Percentiles rank a stretch among this genome's conserved stretches.
These are phyloP conservation scores for Harpagoxenus sublaevis DNA, from an alignment of 2,888 invertebrate species.

Conservation along the genomic window DNA sequence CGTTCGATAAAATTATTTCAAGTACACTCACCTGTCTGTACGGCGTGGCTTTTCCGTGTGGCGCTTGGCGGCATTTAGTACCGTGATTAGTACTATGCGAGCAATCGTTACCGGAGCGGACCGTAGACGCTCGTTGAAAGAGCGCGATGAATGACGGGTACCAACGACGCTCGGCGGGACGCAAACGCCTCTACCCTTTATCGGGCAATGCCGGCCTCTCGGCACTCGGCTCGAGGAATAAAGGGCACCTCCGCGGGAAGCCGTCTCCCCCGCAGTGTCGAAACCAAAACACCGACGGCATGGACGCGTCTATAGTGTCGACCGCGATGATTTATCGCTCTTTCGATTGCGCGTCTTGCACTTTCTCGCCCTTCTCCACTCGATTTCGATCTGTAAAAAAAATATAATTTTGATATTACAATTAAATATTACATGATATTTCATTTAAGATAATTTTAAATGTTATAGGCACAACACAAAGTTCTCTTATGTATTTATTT, in stretches of 20 bases:
- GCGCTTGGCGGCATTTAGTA: slow-evolving; percentile 27
- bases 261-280: slow-evolving; percentile 81
- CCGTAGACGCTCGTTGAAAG: slow-evolving; percentile 37
- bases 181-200: slow-evolving; percentile 62
- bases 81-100: slow-evolving; percentile 28
- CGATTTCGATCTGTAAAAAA: neutral
- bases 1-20: neutral
- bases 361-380: neutral
- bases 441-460: neutral
- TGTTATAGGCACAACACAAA: neutral
- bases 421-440: neutral
- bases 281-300: slow-evolving; percentile 81
- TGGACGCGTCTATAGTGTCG: slow-evolving; percentile 72
- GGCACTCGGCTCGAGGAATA: slow-evolving; percentile 48
- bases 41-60: neutral
- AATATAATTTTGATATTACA: neutral
- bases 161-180: slow-evolving; percentile 51
- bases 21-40: slow-evolving; percentile 18
- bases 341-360: slow-evolving; percentile 28
- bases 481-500: neutral
- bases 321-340: slow-evolving; percentile 81
- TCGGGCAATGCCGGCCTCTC: slow-evolving; percentile 49
- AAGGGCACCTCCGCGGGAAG: slow-evolving; percentile 75
- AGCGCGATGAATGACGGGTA: slow-evolving; percentile 47
- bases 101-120: slow-evolving; percentile 31